A percentile compares a stretch with the other conserved stretches of the same genome.
phyloP scores from a whole-genome alignment of 2,888 invertebrate species.

The Dryadula phaetusa region DNA sequence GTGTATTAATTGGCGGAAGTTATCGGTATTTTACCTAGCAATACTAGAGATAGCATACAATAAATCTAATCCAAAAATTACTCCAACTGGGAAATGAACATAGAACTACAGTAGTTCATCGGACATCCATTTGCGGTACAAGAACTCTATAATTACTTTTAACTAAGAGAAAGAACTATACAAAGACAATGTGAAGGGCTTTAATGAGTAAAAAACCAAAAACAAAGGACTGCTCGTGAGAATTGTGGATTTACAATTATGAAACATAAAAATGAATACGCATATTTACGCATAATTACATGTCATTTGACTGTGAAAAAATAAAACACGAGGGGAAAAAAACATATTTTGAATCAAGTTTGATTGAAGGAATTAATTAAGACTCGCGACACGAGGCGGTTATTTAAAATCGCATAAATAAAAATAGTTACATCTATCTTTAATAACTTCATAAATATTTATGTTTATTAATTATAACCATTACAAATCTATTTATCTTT shows the following conservation, averaged over 20 bases:
- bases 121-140: neutral
- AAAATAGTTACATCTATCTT: conserved; percentile 1
- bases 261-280: conserved; percentile 18
- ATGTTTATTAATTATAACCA: neutral
- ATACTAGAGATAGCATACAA: no score
- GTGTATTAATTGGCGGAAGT: no score
- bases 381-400: conserved; percentile 9
- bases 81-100: neutral
- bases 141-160: neutral
- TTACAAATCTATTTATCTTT: no score
- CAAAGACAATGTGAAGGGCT: neutral
- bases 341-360: conserved; percentile 29
- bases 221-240: conserved; percentile 1
- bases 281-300: conserved; percentile 20
- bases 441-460: conserved; percentile 7
- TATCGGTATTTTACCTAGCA: no score
- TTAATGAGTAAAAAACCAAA: conserved; percentile 9
- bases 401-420: conserved; percentile 3
- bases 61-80: no score
- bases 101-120: neutral
- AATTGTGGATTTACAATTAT: conserved; percentile 23
- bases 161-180: neutral
- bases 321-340: conserved; percentile 16
- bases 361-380: conserved; percentile 29
- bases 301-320: conserved; percentile 18